phyloP scores from a whole-genome alignment of 1,140 invertebrate species.

The Pseudomyrmex flavicornis region DNA sequence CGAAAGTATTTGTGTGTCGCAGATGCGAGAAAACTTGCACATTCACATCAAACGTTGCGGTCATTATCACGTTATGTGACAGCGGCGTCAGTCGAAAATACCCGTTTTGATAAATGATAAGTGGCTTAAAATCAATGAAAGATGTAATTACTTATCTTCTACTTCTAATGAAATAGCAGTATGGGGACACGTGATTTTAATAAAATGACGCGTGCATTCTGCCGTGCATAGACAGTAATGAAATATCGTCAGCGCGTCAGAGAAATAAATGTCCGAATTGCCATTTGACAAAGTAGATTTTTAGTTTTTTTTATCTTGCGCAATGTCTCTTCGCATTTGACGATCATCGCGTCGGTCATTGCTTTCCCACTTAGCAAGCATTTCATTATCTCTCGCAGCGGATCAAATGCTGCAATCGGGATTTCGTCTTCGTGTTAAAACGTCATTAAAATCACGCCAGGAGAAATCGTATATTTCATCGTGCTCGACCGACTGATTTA shows the following conservation, averaged over 20 bases:
- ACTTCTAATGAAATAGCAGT: neutral
- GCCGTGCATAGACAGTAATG: neutral
- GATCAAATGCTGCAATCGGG: neutral
- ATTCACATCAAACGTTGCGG: neutral
- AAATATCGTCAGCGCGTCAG: conserved; percentile 10
- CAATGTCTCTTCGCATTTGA: conserved; percentile 23
- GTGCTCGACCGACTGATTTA: conserved; percentile 62
- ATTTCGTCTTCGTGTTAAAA: conserved; percentile 23
- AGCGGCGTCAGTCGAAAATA: neutral
- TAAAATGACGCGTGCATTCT: neutral
- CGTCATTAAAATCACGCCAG: conserved; percentile 37
- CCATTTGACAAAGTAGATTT: conserved; percentile 26
- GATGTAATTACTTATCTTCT: too few species aligned
- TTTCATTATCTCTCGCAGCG: conserved; percentile 39
- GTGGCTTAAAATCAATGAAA: neutral
- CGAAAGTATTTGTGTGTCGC: conserved; percentile 61
- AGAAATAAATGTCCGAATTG: conserved; percentile 2
- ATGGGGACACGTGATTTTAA: too few species aligned
- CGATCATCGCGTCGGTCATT: conserved; percentile 1
- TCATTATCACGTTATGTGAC: neutral
- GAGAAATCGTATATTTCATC: conserved; percentile 34
- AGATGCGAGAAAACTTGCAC: neutral
- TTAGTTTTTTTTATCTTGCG: conserved; percentile 2
- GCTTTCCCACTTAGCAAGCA: conserved; percentile 19
- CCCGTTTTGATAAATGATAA: neutral